Evolutionary conservation across 2,797 vertebrate genomes (phyloP).

Genomic region (Chelidonichthys spinosus): DNA sequence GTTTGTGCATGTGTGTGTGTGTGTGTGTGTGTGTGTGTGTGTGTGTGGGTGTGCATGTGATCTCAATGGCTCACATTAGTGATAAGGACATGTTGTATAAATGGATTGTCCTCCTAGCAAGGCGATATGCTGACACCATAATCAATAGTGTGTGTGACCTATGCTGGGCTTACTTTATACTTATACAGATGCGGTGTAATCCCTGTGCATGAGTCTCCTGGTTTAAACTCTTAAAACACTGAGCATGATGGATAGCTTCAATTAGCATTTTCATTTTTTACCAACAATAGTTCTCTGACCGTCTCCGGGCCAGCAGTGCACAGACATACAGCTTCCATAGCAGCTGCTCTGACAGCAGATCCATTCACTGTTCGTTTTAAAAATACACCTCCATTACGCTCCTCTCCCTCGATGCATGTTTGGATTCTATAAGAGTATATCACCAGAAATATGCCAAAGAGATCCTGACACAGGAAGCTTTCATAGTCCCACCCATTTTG

Average conservation of each 20-base stretch:
- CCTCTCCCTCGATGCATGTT: background rate
- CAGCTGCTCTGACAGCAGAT: slow-evolving; percentile 26
- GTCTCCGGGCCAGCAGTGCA: slow-evolving; percentile 2
- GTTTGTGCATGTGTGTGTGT: background rate
- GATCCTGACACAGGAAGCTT: background rate
- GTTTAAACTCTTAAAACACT: slow-evolving; percentile 25
- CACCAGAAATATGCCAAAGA: slow-evolving; percentile 11
- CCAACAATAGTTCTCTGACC: slow-evolving; percentile 9
- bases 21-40: too few relatives aligned
- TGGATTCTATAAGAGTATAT: slow-evolving; percentile 25
- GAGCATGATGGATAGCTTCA: slow-evolving; percentile 14
- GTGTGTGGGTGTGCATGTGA: background rate
- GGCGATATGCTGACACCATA: slow-evolving; percentile 25
- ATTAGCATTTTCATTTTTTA: slow-evolving; percentile 45
- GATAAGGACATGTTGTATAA: slow-evolving; percentile 11
- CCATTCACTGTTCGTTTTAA: slow-evolving; percentile 30
- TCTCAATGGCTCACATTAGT: background rate
- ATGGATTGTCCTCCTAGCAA: slow-evolving; percentile 12
- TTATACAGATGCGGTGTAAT: slow-evolving; percentile 11
- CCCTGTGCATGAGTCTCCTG: background rate
- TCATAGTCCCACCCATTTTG: background rate
- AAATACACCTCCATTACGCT: slow-evolving; percentile 22
- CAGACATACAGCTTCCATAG: slow-evolving; percentile 19
- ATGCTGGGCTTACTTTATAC: slow-evolving; percentile 26
- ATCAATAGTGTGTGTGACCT: slow-evolving; percentile 34